Conservation (phyloP, 1,140 invertebrate species). For the Hesperophylax magnus region DNA sequence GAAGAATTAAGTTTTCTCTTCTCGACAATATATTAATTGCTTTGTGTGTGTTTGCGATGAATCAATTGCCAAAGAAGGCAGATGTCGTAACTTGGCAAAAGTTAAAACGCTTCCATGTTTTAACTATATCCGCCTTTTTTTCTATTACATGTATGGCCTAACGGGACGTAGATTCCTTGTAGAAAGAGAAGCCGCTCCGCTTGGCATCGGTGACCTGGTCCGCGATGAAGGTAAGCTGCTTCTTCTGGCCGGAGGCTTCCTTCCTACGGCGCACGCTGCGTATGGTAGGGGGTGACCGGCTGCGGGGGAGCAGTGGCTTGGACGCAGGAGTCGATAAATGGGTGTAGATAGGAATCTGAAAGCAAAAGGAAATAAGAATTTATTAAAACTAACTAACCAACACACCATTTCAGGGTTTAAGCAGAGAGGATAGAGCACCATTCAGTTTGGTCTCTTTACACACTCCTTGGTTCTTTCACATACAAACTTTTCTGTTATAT, state of each 20-base stretch:
- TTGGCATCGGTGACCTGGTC: background rate
- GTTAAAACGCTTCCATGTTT: too few relatives aligned
- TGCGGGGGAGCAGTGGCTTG: background rate
- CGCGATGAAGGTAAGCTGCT: background rate
- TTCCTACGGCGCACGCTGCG: background rate
- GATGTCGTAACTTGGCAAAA: too few relatives aligned
- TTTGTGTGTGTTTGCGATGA: too few relatives aligned
- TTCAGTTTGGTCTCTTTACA: too few relatives aligned
- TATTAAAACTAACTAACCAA: background rate
- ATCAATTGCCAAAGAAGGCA: too few relatives aligned
- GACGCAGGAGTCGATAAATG: background rate
- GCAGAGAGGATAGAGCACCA: background rate
- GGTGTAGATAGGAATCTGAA: slow-evolving; percentile 38
- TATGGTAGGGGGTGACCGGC: background rate
- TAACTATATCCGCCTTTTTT: too few relatives aligned
- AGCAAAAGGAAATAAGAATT: slow-evolving; percentile 1
- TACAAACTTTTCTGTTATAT: too few relatives aligned
- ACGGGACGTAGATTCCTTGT: background rate
- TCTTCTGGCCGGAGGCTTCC: background rate
- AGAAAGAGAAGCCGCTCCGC: slow-evolving; percentile 29
- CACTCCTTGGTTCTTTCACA: too few relatives aligned
- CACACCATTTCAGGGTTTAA: background rate
- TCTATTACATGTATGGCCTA: too few relatives aligned
- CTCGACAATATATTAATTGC: too few relatives aligned
- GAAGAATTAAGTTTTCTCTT: background rate